Evolutionary conservation across 2,113 vertebrate species (phyloP).

Genomic region (Sapajus apella): DNA sequence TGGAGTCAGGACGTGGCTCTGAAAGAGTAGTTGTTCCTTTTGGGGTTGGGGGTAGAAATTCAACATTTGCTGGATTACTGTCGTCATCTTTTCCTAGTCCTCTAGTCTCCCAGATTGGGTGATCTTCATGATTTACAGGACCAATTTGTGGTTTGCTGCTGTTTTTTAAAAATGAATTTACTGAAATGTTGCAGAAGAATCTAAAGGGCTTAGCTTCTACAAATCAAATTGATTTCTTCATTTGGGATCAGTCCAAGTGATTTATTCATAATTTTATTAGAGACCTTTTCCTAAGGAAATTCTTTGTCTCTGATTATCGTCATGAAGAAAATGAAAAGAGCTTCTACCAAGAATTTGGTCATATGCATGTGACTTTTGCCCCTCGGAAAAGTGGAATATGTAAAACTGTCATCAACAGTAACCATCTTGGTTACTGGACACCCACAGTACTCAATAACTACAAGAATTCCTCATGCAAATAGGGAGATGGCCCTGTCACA

Average conservation of each 20-base stretch:
- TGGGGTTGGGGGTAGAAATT: background rate
- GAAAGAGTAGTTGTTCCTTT: background rate
- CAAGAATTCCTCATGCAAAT: constrained; percentile 27
- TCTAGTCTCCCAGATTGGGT: background rate
- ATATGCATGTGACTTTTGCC: constrained; percentile 22
- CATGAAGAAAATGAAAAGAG: constrained; percentile 24
- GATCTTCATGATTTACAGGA: background rate
- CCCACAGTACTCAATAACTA: background rate
- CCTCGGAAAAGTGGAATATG: background rate
- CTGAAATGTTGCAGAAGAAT: background rate
- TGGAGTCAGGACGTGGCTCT: constrained; percentile 34
- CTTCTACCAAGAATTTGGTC: background rate
- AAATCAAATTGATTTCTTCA: background rate
- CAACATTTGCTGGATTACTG: background rate
- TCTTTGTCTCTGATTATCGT: constrained; percentile 46
- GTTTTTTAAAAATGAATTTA: background rate
- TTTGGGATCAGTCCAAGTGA: constrained; percentile 47
- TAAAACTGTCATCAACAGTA: constrained; percentile 34
- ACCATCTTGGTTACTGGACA: background rate
- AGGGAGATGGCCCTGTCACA: constrained; percentile 1
- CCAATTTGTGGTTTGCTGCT: background rate
- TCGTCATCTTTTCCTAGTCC: background rate
- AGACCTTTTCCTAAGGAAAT: background rate
- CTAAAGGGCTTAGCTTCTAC: background rate
- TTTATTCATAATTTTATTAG: constrained; percentile 55